Evolutionary conservation across 2,113 vertebrate genomes (phyloP), one percentile per base, ranked within the genome.

Genomic region (Apus apus): DNA sequence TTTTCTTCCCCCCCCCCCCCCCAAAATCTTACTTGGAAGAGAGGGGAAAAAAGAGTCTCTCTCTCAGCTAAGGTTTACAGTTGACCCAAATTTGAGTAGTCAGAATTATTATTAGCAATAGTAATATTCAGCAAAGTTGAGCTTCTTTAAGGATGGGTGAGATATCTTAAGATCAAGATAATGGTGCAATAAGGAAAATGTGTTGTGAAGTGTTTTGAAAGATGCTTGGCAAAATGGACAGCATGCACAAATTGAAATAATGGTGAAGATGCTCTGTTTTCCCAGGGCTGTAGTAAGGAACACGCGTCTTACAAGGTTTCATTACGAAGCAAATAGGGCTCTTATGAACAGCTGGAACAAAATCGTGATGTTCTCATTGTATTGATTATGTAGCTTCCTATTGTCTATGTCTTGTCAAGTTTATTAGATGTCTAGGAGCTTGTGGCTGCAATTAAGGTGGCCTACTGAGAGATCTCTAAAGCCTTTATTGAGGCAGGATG

Each of bases 351-450:
- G 45, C 14, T 77, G 7, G 45, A 82, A 57, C 30, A 79, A 67
- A 91, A 91, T 72, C n/a, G 19, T 46, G 18, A 43, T 85, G 50
- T 82, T 91, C 74, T 85, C 38, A 17, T 15, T 67, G 48, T 65
- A 29, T 5, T 77, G 74, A 14, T 79, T 70, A 27, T 36, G 14
- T 66, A 71, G 57, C 43, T 91, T 80, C 15, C 66, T 78, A 70
- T 45, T 27, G 34, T 85, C 66, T 82, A 38, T 56, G 53, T 84
- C 68, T 23, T 67, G 73, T 72, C 87, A 89, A 60, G n/a, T 84
- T 94, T 92, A 67, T 89, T 89, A 74, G 77, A 77, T 82, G 45
- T 85, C 71, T 75, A 8, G 61, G 71, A 87, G 34, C 62, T 79
- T 68, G 53, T 29, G 15, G 43, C 60, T 74, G 38, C 66, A 38